Evolutionary conservation across 2,888 invertebrate species (phyloP).

Genomic region (Troides helena): DNA sequence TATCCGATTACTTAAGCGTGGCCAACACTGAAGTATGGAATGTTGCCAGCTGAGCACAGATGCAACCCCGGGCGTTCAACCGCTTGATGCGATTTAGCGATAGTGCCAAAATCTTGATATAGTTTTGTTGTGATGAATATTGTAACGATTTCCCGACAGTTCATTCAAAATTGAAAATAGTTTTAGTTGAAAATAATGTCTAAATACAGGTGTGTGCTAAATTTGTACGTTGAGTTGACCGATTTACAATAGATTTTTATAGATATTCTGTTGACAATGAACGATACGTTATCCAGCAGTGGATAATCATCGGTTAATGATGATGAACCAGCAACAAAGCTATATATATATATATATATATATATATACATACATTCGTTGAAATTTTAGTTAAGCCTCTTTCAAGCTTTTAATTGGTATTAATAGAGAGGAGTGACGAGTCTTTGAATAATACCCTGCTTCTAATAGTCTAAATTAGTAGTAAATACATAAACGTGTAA

Average conservation of each 20-base stretch:
- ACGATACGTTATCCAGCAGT: no score
- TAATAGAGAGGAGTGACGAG: no score
- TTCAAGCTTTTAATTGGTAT: no score
- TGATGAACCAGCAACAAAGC: no score
- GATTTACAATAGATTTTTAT: not conserved
- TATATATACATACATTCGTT: no score
- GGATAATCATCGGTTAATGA: no score
- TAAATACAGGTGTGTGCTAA: not conserved
- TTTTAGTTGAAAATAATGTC: not conserved
- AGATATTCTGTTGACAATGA: no score
- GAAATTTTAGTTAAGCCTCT: no score
- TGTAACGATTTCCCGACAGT: conserved; percentile 8
- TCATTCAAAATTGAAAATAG: not conserved
- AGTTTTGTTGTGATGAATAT: conserved; percentile 12
- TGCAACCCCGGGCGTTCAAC: conserved; percentile 28
- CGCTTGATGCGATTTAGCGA: conserved; percentile 28
- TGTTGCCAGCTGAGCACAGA: conserved; percentile 26
- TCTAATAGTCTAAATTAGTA: no score
- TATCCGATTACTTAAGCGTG: conserved; percentile 28
- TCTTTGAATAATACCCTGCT: no score
- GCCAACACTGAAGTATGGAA: conserved; percentile 28
- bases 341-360: no score
- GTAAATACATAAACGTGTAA: no score
- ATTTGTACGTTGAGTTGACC: not conserved
- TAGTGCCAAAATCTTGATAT: conserved; percentile 27